Conservation (phyloP, 2,888 invertebrate genomes). For the Eristalis intricaria region DNA sequence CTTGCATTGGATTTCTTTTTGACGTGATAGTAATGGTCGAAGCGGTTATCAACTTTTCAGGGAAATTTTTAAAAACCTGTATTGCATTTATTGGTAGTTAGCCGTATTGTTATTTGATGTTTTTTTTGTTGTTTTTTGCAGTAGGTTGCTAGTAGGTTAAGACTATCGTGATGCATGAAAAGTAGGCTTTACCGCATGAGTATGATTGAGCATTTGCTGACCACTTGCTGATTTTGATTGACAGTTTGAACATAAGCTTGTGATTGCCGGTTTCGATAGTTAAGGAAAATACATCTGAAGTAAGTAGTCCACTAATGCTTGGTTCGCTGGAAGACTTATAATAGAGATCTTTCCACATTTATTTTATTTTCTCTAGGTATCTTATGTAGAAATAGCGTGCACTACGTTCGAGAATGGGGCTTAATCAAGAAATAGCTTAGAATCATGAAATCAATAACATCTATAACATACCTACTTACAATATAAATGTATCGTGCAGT, state of each 20-base stretch:
- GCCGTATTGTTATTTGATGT: neutral
- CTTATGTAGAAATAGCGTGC: too few species aligned
- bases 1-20: constrained; percentile 7
- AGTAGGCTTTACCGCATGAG: neutral
- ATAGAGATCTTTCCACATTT: too few species aligned
- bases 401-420: too few species aligned
- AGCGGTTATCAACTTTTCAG: neutral
- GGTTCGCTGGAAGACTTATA: too few species aligned
- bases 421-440: too few species aligned
- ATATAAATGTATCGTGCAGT: too few species aligned
- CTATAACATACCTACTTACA: too few species aligned
- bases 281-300: too few species aligned
- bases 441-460: too few species aligned
- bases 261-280: neutral
- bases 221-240: neutral
- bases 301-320: too few species aligned
- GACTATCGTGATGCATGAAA: neutral
- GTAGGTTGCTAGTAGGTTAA: neutral
- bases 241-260: neutral
- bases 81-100: neutral
- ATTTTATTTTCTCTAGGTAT: too few species aligned
- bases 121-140: neutral
- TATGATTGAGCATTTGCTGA: neutral
- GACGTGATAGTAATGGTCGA: neutral
- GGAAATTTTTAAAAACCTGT: neutral